Evolutionary conservation across 2,888 invertebrate species (phyloP).

Genomic region (Diloba caeruleocephala): DNA sequence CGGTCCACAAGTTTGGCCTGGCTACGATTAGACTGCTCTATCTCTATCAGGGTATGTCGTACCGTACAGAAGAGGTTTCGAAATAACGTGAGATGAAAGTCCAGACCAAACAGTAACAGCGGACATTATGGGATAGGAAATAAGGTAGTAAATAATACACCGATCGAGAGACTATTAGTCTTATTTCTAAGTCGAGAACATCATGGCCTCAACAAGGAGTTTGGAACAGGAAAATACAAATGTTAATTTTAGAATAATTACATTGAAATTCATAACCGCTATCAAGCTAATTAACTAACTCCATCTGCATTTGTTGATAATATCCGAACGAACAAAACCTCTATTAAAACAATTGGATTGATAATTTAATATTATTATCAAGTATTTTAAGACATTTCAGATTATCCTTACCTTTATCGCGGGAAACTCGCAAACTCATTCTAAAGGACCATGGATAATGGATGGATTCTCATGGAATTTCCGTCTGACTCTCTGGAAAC

Average conservation of each 20-base stretch:
- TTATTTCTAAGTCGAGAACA: constrained; percentile 25
- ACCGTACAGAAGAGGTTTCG: too few relatives aligned
- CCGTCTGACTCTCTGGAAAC: too few relatives aligned
- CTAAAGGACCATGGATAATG: too few relatives aligned
- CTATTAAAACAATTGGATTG: constrained; percentile 9
- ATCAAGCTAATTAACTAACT: constrained; percentile 43
- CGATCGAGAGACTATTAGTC: constrained; percentile 7
- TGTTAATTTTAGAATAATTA: constrained; percentile 31
- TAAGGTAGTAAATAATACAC: constrained; percentile 37
- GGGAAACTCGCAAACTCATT: too few relatives aligned
- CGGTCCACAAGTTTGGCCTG: too few relatives aligned
- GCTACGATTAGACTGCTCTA: too few relatives aligned
- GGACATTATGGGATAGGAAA: constrained; percentile 7
- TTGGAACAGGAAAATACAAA: constrained; percentile 45
- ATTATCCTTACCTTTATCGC: too few relatives aligned
- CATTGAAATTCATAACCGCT: constrained; percentile 16
- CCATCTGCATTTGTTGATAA: constrained; percentile 16
- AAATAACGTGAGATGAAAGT: not conserved
- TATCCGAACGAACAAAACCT: constrained; percentile 8
- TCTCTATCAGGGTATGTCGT: too few relatives aligned
- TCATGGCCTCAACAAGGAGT: constrained; percentile 24
- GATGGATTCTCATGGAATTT: too few relatives aligned
- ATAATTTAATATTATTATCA: not conserved
- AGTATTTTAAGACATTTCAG: too few relatives aligned
- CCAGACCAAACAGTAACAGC: not conserved